phyloP scores from a whole-genome alignment of 2,797 vertebrate species.

The Pteropus rufus region DNA sequence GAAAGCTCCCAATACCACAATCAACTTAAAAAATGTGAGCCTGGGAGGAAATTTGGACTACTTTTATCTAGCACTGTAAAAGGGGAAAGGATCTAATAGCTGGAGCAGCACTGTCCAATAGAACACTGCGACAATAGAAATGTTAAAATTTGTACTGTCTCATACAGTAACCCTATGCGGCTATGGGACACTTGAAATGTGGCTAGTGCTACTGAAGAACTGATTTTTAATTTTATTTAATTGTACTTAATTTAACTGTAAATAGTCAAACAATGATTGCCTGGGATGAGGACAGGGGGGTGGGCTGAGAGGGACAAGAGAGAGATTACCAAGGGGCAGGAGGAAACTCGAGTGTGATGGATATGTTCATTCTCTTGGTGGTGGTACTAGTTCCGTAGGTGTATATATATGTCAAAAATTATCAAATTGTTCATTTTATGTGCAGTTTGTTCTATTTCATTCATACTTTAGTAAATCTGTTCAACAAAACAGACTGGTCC shows the following conservation, averaged over 20 bases:
- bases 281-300: not conserved
- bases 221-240: not conserved
- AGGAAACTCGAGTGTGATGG: not conserved
- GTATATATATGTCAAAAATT: not conserved
- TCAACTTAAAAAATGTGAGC: not conserved
- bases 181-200: not conserved
- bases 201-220: not conserved
- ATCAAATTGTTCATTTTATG: not conserved
- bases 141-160: not conserved
- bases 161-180: not conserved
- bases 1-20: not conserved
- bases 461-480: not conserved
- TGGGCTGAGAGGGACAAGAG: not conserved
- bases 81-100: not conserved
- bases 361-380: not conserved
- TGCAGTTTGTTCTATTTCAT: not conserved
- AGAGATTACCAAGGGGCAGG: not conserved
- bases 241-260: not conserved
- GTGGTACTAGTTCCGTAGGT: not conserved
- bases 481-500: not conserved
- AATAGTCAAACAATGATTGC: not conserved
- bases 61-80: not conserved
- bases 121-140: not conserved
- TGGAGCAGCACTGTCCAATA: rapidly evolving
- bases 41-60: not conserved